These are phyloP conservation scores for Philopedon plagiatum DNA, from an alignment of 2,888 invertebrate species.

Conservation along the genomic window DNA sequence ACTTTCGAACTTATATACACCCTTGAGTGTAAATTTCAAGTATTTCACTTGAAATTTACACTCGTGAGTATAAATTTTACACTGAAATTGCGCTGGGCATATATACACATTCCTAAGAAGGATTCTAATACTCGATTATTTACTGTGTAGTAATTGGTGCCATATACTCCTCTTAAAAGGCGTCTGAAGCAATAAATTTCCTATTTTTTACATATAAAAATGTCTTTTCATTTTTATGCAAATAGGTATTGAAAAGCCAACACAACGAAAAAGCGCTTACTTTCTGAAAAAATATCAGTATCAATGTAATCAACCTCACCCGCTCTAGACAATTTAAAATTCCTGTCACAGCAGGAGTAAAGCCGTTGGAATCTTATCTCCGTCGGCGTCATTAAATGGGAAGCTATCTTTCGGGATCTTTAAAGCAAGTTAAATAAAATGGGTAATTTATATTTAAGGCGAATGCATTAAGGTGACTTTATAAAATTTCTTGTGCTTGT, in stretches of 20 bases:
- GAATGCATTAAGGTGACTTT: not conserved
- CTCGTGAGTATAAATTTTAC: no score
- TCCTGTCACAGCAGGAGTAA: conserved; percentile 28
- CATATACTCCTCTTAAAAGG: no score
- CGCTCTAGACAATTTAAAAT: conserved; percentile 31
- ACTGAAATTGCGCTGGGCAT: no score
- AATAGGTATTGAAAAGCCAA: not conserved
- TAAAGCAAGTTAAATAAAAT: conserved; percentile 14
- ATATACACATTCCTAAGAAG: no score
- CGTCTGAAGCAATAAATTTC: no score
- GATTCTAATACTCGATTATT: no score
- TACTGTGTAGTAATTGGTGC: no score
- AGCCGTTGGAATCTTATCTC: conserved; percentile 26
- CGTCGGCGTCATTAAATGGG: conserved; percentile 17
- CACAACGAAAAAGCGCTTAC: not conserved
- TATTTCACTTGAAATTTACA: no score
- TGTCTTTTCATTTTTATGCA: no score
- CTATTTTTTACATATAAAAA: no score
- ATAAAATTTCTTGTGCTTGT: not conserved
- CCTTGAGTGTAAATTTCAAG: no score
- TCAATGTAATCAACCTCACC: conserved; percentile 10
- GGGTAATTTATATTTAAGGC: conserved; percentile 7
- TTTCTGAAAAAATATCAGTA: not conserved
- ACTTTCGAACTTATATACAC: no score
- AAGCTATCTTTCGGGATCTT: conserved; percentile 15